Conservation (phyloP, 2,113 vertebrate genomes). For the Sterna hirundo region DNA sequence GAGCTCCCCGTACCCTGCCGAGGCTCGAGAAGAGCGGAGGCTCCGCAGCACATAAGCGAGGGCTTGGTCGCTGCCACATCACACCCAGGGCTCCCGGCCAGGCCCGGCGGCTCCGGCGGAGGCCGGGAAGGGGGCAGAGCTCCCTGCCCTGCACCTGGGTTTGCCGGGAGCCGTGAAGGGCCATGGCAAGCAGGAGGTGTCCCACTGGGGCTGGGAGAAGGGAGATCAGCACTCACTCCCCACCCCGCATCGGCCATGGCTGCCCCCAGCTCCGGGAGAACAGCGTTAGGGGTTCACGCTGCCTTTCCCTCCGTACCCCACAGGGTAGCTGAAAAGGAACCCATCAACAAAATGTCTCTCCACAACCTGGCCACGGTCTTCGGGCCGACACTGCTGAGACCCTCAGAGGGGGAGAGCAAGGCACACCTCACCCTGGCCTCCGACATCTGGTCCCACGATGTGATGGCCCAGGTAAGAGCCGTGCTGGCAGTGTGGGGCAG, state of each 20-base stretch:
- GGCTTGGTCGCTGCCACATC: constrained; percentile 50
- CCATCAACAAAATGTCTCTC: constrained; percentile 98
- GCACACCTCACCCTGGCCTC: constrained; percentile 89
- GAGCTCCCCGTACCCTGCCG: neutral
- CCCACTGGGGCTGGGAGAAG: neutral
- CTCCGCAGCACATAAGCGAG: neutral
- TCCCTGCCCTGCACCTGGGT: constrained; percentile 38
- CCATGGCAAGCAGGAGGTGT: neutral
- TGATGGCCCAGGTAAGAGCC: constrained; percentile 92
- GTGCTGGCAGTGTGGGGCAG: neutral
- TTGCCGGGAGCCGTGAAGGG: neutral
- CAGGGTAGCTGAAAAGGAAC: constrained; percentile 98
- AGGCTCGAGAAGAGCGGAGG: constrained; percentile 32
- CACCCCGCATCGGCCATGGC: accelerated
- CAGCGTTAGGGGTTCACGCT: accelerated
- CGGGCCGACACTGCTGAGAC: constrained; percentile 94
- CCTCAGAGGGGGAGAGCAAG: constrained; percentile 93
- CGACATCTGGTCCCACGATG: constrained; percentile 98
- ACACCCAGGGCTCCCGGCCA: constrained; percentile 23
- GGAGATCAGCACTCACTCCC: accelerated
- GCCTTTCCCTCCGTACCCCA: neutral
- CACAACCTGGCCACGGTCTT: constrained; percentile 98
- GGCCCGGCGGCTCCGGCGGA: neutral
- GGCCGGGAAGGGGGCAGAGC: constrained; percentile 52
- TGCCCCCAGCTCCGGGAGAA: neutral